Base-by-base conservation (phyloP, 2,888 invertebrate species). In the Uloborus plumipes region DNA sequence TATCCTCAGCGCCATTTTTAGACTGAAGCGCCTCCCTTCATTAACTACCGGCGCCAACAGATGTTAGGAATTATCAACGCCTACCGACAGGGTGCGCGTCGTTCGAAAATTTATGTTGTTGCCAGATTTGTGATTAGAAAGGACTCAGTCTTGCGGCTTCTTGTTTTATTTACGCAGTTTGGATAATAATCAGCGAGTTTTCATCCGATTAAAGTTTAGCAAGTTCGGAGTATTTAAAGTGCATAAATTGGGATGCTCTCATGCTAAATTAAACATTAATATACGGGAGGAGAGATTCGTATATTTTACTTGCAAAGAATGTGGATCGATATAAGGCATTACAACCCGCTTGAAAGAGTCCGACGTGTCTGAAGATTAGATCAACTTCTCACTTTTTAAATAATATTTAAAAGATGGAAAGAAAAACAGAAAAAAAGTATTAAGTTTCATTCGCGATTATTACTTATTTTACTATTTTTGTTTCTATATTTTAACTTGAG, bases 1-100 rank as follows among this genome's bases (percentile, higher is more conserved):
- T 78, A 71, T 78, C 77, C 71, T 69, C 53, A 65, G 65, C 77
- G 70, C 58, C 70, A 78, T 78, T 78, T 78, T 78, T 78, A 71
- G 64, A 64, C 15, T 47, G 62, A 20, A 39, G 39, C 49, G 20
- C 49, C 20, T 49, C 55, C 39, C 55, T 78, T 78, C 77, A 78
- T 78, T 71, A 78, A 76, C 69, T 61, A 26, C 49, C 20, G 39
- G 69, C 76, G 62, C 69, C 69, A 70, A 76, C 76, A 76, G 76
- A 76, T 76, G 76, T 76, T 61, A 49, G 39, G 62, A 75, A 66
- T 75, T 75, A 66, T 75, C 20, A 66, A 59, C 66, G 75, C 55
- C 16, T 55, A n/a, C 66, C 31, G 26, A 50, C 72, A 62, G 49
- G 47, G 47, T 22, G 39, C 65, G 65, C 65, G 14, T 15, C 65